Evolutionary conservation across 2,888 invertebrate species (phyloP), one percentile per base, ranked within the genome.

Genomic region (Rosalia funebris): DNA sequence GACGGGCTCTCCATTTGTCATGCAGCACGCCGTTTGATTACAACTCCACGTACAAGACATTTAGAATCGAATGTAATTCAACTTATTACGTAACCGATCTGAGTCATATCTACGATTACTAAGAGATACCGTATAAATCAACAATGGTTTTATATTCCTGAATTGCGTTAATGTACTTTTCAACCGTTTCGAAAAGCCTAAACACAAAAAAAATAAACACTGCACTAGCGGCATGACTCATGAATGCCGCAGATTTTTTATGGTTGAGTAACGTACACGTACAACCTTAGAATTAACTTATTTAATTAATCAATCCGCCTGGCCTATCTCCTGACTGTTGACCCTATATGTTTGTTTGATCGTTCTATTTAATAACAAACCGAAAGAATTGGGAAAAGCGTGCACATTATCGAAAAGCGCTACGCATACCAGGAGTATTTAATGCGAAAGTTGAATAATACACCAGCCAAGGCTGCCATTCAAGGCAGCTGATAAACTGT

Each of bases 211-310:
- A 44, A 25, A 45, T 5, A 45, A 50, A 19, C 20, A 39, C 39
- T 11, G 19, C 36, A 11, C 19, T 17, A 34, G 19, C 20, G 10
- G 10, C 45, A 10, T 50, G 50, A 39, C 9, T 63, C 63, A 60
- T 20, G 53, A 53, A 52, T 61, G 55, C 63, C 50, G 50, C 46
- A 32, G 41, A 41, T 57, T 60, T 54, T 50, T 57, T 54, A 47
- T 61, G 55, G 61, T 61, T 64, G 61, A 63, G 63, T 60, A 63
- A 63, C 63, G 57, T 60, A 60, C 57, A 60, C 56, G 52, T 54
- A n/a, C n/a, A 58, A 62, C 58, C 58, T 57, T 60, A 57, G 39
- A 63, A 57, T 59, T 57, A 46, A 42, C 48, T 48, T 55, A 59
- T 55, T 63, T 58, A 58, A 63, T 60, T 58, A 55, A 60, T 57